Evolutionary conservation across 2,888 invertebrate species (phyloP), one percentile per base, ranked within the genome.

Genomic region (Meandrusa payeni): DNA sequence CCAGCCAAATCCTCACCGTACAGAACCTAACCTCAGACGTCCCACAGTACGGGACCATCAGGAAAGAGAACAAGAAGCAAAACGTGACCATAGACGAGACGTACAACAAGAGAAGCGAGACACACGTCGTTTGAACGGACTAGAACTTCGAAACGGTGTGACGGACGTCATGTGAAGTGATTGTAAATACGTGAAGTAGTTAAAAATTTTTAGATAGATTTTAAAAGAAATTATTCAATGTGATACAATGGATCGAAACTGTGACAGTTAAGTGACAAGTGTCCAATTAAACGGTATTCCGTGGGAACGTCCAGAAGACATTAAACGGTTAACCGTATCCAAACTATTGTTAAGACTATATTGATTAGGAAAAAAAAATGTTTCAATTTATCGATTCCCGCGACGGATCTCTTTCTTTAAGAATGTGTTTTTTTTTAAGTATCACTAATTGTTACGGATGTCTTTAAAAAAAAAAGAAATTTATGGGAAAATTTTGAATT

Each of bases 1-100:
- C 85, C 10, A 81, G 72, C 58, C 91, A 91, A 65, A 90, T 91
- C 51, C 77, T 91, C 1, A 91, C 91, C 48, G 90, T 91, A 19
- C 90, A 91, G 52, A 89, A 89, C 55, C 68, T 89, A 6, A 79
- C 87, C 0, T 74, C 78, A 0, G 86, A 87, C 52, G 79, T 82
- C n/a, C 88, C 88, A 0, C 87, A 88, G 24, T 88, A 88, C 61
- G 88, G 88, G n/a, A 88, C 88, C 0, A 88, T 88, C 15, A 76
- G 85, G 48, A 87, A 88, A 59, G 88, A 88, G 49, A 78, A 76
- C 45, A 83, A 85, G 54, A 87, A 88, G 68, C 87, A 88, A 60
- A 88, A 88, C 51, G 87, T 87, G 15, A 88, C 87, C 3, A 88
- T 88, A 59, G 83, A 87, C 55, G 85, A 83, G 46, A 79, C 83